These are phyloP conservation scores for Brachionus rubens DNA, from an alignment of 1,140 invertebrate genomes.

Conservation along the genomic window DNA sequence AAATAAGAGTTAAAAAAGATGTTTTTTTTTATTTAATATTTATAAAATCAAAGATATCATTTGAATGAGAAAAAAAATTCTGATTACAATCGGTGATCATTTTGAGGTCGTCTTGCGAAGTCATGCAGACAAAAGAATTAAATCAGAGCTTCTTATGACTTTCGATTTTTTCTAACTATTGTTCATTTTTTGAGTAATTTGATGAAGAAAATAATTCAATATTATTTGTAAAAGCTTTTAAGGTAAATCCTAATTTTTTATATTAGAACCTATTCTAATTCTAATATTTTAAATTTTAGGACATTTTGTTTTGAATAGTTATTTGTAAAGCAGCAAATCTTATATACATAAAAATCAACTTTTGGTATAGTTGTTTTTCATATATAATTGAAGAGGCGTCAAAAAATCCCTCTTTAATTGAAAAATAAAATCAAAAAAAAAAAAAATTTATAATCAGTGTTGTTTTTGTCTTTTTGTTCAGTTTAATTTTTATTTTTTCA, in stretches of 20 bases:
- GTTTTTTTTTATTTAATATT: slow-evolving; percentile 2
- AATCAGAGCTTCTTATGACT: slow-evolving; percentile 9
- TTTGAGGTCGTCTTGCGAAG: slow-evolving; percentile 2
- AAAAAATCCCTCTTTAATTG: slow-evolving; percentile 20
- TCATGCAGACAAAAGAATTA: slow-evolving; percentile 15
- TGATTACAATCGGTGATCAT: slow-evolving; percentile 30
- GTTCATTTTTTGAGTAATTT: slow-evolving; percentile 22
- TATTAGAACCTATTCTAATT: neutral
- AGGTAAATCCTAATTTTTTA: slow-evolving; percentile 24
- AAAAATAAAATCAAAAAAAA: slow-evolving; percentile 23
- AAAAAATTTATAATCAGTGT: slow-evolving; percentile 23
- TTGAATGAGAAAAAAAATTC: slow-evolving; percentile 17
- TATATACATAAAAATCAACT: slow-evolving; percentile 16
- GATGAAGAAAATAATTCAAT: slow-evolving; percentile 35
- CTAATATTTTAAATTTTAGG: slow-evolving; percentile 1
- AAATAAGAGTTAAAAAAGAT: slow-evolving; percentile 6
- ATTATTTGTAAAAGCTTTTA: slow-evolving; percentile 18
- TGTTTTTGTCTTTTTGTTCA: slow-evolving; percentile 21
- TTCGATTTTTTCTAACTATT: slow-evolving; percentile 17
- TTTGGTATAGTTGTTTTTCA: slow-evolving; percentile 28
- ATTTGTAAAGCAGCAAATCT: slow-evolving; percentile 24
- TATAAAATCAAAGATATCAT: slow-evolving; percentile 22
- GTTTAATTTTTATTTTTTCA: too few relatives aligned
- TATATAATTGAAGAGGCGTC: slow-evolving; percentile 25
- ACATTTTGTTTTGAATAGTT: slow-evolving; percentile 15